A percentile compares a stretch with the other conserved stretches of the same genome.
These are phyloP conservation scores for Adrianichthys oophorus DNA, from an alignment of 2,797 vertebrate genomes.

Conservation along the genomic window DNA sequence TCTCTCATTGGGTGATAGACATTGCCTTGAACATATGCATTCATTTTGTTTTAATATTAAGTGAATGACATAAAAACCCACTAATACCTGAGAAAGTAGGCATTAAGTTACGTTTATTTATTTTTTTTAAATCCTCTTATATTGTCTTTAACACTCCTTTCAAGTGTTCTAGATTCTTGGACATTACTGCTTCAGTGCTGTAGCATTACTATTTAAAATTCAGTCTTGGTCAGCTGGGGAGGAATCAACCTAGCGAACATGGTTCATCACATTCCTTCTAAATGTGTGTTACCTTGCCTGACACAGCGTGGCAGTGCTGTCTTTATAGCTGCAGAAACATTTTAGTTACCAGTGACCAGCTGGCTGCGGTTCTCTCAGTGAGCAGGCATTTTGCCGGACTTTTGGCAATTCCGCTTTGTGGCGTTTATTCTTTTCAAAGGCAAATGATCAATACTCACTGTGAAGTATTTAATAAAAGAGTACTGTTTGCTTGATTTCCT, in stretches of 20 bases:
- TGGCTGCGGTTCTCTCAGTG: slow-evolving; percentile 25
- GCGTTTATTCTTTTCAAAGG: neutral
- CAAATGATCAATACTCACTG: neutral
- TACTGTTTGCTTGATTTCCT: slow-evolving; percentile 4
- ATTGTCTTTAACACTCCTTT: no score
- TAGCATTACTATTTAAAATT: no score
- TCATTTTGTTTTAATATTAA: no score
- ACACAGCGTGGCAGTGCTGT: slow-evolving; percentile 42
- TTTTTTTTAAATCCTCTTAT: no score
- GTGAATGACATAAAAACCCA: no score
- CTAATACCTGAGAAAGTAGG: no score
- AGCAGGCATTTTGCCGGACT: slow-evolving; percentile 11
- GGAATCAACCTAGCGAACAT: slow-evolving; percentile 14
- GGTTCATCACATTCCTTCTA: slow-evolving; percentile 21
- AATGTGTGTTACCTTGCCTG: slow-evolving; percentile 35
- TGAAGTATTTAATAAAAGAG: neutral
- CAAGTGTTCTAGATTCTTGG: neutral
- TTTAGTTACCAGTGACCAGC: slow-evolving; percentile 26
- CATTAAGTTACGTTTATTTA: no score
- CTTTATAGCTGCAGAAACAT: slow-evolving; percentile 26
- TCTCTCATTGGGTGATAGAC: neutral
- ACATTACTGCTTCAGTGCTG: neutral
- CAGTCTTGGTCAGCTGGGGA: slow-evolving; percentile 1
- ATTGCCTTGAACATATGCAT: no score
- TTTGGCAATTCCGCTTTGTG: neutral